phyloP scores from a whole-genome alignment of 64 coral and sea anemone genomes.

The Hydrozoanthus tunicans region DNA sequence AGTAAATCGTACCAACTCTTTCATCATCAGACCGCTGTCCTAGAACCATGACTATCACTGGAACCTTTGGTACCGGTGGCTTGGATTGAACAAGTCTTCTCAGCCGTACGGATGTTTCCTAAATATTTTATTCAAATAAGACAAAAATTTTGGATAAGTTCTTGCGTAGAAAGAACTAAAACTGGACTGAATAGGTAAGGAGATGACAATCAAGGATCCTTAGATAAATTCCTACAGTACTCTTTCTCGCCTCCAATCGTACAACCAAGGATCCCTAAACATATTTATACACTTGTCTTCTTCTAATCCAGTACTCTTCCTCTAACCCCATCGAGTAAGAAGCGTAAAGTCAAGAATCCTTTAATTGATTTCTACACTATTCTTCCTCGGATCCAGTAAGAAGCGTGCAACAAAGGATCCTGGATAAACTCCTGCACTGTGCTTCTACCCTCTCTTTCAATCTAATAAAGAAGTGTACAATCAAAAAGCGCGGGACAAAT shows the following conservation, averaged over 20 bases:
- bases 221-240: no score
- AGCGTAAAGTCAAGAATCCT: no score
- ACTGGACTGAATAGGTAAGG: no score
- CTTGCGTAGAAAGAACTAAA: not conserved
- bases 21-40: not conserved
- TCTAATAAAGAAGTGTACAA: not conserved
- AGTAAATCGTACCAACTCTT: not conserved
- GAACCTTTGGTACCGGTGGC: slow-evolving; percentile 53
- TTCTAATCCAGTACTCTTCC: no score
- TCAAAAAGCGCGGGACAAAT: not conserved
- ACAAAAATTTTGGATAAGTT: not conserved
- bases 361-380: no score
- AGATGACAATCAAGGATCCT: no score
- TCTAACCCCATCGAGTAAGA: no score
- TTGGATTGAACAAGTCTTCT: slow-evolving; percentile 66
- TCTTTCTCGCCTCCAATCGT: no score
- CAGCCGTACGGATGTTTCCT: slow-evolving; percentile 57
- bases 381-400: no score
- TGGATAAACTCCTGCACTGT: not conserved
- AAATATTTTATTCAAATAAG: not conserved
- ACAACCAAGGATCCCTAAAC: no score
- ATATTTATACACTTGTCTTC: no score
- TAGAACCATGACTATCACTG: slow-evolving; percentile 60
- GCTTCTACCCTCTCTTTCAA: not conserved
- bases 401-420: no score